Evolutionary conservation across 2,113 vertebrate genomes (phyloP), one percentile per base, ranked within the genome.

Genomic region (Neomonachus schauinslandi): DNA sequence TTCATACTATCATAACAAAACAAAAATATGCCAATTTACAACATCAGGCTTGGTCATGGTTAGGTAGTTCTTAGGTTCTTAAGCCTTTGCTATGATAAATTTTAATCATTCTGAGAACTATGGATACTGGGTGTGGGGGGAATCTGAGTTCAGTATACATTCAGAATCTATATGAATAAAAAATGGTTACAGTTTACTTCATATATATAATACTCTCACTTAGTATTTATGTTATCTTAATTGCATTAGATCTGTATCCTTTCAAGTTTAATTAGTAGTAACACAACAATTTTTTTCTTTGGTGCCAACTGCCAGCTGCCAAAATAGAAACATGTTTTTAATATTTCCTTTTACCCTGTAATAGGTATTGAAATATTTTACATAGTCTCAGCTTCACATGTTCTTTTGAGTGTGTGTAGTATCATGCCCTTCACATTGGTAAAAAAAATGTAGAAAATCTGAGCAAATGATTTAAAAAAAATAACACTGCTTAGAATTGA

Each of bases 51-150:
- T 42, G 36, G n/a, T 83, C 33, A 82, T 79, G 9, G 42, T 49
- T 89, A 87, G 21, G 15, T n/a, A 72, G 46, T 61, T 67, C 10
- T 89, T 71, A 80, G 46, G n/a, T 42, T 96, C 36, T 72, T 22
- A 11, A 22, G 39, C 33, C 72, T 76, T 14, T 51, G n/a, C 51
- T 94, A 61, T 85, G 74, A 90, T 94, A 90, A n/a, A 94, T 65
- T 85, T 94, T 88, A 82, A 90, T 92, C 53, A 94, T 94, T 94
- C 33, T 36, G 67, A 92, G 85, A 89, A 81, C 24, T 42, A 26
- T 26, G 49, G 42, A 49, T 93, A 93, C 12, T 33, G 46, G 24
- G 22, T 84, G 7, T 72, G 11, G 11, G 33, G 42, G 67, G 22
- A 89, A 72, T 88, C 57, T 71, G 33, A 90, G 36, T 76, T 94